These are phyloP conservation scores for Sabatieria punctata DNA, from an alignment of 2,888 invertebrate species.

Conservation along the genomic window DNA sequence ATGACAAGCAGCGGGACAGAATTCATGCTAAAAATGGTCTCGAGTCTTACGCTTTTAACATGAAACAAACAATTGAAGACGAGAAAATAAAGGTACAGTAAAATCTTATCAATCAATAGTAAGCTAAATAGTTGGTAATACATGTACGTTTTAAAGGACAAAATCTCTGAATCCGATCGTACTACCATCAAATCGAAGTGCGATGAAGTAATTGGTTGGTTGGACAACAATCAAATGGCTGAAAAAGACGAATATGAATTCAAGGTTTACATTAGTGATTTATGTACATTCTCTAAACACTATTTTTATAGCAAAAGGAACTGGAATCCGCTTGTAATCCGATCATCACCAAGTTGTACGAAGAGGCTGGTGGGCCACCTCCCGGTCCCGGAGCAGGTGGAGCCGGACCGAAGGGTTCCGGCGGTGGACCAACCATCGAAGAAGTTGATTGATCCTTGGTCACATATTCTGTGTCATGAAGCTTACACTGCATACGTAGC, in stretches of 20 bases:
- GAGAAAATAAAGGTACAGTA: conserved; percentile 50
- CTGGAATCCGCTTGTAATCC: conserved; percentile 77
- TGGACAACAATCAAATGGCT: conserved; percentile 49
- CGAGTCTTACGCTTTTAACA: conserved; percentile 78
- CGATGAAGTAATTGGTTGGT: conserved; percentile 62
- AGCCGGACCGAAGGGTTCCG: neutral
- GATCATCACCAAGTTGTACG: conserved; percentile 83
- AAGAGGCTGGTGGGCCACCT: conserved; percentile 55
- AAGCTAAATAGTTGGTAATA: too few relatives aligned
- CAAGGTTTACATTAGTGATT: too few relatives aligned
- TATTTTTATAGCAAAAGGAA: conserved; percentile 66
- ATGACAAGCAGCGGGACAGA: conserved; percentile 42
- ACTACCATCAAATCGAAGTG: conserved; percentile 64
- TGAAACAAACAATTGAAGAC: conserved; percentile 76
- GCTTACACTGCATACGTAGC: too few relatives aligned
- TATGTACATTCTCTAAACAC: too few relatives aligned
- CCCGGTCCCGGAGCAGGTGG: conserved; percentile 23
- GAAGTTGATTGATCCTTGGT: conserved; percentile 44
- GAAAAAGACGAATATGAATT: conserved; percentile 85
- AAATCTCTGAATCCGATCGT: conserved; percentile 64
- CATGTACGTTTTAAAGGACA: conserved; percentile 48
- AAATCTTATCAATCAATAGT: too few relatives aligned
- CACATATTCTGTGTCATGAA: too few relatives aligned
- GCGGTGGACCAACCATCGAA: conserved; percentile 38
- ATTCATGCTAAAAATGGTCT: conserved; percentile 62